phyloP scores from a whole-genome alignment of 1,140 invertebrate genomes.

The Trachymyrmex cornetzi region DNA sequence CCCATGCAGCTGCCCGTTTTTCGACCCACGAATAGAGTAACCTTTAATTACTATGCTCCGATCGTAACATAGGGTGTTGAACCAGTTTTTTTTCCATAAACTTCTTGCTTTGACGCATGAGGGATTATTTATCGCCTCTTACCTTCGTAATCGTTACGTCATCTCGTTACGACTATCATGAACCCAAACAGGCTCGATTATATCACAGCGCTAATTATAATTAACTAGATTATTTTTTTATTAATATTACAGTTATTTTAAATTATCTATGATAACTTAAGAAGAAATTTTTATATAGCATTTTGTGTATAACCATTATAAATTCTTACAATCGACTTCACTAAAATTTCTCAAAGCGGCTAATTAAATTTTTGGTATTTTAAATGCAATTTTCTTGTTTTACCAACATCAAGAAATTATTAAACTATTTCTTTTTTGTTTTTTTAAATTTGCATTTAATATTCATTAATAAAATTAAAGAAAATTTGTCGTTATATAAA shows the following conservation, averaged over 20 bases:
- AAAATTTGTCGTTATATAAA: background rate
- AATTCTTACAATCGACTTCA: background rate
- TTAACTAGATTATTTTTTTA: constrained; percentile 14
- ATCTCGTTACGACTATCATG: constrained; percentile 8
- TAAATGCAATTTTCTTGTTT: background rate
- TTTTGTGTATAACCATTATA: no score
- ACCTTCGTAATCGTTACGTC: background rate
- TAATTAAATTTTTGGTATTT: no score
- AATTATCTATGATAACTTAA: background rate
- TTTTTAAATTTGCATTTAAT: background rate
- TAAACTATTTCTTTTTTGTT: background rate
- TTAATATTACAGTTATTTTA: background rate
- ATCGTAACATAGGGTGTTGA: background rate
- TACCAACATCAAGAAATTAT: background rate
- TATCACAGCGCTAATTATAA: background rate
- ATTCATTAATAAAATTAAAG: background rate
- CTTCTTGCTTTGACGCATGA: background rate
- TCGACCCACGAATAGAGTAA: constrained; percentile 16
- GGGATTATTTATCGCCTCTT: constrained; percentile 21
- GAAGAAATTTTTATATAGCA: background rate
- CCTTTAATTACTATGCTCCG: constrained; percentile 46
- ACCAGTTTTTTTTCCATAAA: constrained; percentile 7
- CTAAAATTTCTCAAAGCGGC: no score
- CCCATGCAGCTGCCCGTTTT: background rate
- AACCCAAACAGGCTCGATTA: background rate